These are phyloP conservation scores for Gnathonemus longibarbis DNA, from an alignment of 2,113 vertebrate species.

Conservation along the genomic window DNA sequence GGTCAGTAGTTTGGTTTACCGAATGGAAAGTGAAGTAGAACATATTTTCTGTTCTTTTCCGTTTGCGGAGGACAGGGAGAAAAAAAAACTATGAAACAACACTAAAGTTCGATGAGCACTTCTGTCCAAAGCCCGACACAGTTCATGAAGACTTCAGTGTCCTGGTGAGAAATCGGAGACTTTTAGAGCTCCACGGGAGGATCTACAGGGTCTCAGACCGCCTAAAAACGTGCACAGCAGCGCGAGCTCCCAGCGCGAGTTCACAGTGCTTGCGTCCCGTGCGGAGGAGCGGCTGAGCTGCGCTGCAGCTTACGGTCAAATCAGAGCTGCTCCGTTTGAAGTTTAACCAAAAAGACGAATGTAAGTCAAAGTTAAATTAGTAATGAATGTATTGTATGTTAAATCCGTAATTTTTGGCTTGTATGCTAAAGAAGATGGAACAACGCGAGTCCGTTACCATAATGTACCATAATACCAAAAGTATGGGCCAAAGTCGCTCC, in stretches of 20 bases:
- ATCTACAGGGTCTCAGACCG: neutral
- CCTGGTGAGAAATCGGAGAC: neutral
- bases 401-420: neutral
- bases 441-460: neutral
- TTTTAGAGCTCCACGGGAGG: neutral
- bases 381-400: neutral
- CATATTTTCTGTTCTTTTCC: no score
- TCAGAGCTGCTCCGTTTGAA: neutral
- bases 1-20: no score
- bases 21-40: no score
- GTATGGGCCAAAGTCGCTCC: neutral
- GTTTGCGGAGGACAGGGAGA: no score
- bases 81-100: no score
- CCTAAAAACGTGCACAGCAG: neutral
- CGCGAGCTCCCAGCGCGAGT: no score
- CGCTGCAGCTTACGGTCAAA: neutral
- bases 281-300: neutral
- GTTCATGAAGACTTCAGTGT: neutral
- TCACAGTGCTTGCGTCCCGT: no score
- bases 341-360: neutral
- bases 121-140: neutral
- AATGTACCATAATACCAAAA: neutral
- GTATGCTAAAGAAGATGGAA: neutral
- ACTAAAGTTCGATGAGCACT: neutral
- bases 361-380: neutral